Percentiles rank a stretch among this genome's conserved stretches.
Evolutionary conservation across 2,888 invertebrate genomes (phyloP).

Genomic region (Spilosoma lubricipeda): DNA sequence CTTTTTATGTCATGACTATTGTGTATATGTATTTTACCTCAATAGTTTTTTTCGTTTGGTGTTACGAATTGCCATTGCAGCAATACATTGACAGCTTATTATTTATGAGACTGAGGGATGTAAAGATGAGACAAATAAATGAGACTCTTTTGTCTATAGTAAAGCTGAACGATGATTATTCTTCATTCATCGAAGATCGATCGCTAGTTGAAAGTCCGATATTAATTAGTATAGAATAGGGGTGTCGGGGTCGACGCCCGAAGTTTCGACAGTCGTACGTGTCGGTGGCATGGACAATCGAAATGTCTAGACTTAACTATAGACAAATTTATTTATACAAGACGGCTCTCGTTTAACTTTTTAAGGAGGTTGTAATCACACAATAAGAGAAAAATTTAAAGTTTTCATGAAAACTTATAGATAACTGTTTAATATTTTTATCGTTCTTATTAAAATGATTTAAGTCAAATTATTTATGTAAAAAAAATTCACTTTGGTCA

Average conservation of each 20-base stretch:
- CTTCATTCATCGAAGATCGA: conserved; percentile 4
- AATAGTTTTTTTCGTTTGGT: neutral
- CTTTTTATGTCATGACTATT: neutral
- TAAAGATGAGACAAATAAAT: neutral
- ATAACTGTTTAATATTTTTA: neutral
- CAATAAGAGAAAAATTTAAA: neutral
- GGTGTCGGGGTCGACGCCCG: conserved; percentile 66
- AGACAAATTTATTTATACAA: conserved; percentile 42
- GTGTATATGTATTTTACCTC: neutral
- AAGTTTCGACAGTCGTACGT: conserved; percentile 54
- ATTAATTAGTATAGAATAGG: conserved; percentile 65
- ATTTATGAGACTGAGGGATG: neutral
- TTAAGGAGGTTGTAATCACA: conserved; percentile 1
- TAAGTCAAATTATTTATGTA: neutral
- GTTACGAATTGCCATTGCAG: neutral
- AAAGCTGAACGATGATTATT: neutral
- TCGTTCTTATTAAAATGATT: neutral
- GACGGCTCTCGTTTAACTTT: conserved; percentile 22
- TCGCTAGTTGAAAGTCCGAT: conserved; percentile 23
- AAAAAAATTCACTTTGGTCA: neutral
- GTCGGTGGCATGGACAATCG: conserved; percentile 51
- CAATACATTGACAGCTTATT: neutral
- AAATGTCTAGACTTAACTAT: conserved; percentile 52
- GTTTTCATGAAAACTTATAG: neutral
- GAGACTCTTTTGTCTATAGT: neutral